Conservation (phyloP, 2,797 vertebrate genomes). For the Vultur gryphus region DNA sequence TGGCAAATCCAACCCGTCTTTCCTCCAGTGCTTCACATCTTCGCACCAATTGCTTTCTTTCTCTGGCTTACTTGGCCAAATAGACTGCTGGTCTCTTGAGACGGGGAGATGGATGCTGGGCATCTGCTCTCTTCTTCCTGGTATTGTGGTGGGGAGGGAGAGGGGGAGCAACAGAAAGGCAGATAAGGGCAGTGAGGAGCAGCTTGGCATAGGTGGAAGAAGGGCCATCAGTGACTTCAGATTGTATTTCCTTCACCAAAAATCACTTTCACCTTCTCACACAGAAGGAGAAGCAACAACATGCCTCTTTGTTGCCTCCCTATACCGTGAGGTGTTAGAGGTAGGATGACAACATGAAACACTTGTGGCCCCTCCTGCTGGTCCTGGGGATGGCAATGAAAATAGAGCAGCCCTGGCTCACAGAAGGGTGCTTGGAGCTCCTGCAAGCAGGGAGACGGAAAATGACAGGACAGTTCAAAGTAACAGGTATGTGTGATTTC, state of each 20-base stretch:
- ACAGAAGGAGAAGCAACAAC: neutral
- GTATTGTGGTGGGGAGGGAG: neutral
- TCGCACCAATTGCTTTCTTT: neutral
- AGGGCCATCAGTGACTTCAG: neutral
- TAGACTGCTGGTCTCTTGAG: neutral
- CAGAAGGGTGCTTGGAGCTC: constrained; percentile 17
- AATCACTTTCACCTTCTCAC: neutral
- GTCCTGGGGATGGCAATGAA: neutral
- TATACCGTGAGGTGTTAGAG: neutral
- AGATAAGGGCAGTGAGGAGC: neutral
- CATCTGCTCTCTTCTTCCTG: neutral
- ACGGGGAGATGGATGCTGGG: neutral
- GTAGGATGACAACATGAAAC: neutral
- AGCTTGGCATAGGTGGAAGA: neutral
- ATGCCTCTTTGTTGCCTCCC: neutral
- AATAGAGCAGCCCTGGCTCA: constrained; percentile 8
- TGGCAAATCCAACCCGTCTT: constrained; percentile 8
- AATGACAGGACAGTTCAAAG: constrained; percentile 34
- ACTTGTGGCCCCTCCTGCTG: constrained; percentile 1
- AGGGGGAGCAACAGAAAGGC: neutral
- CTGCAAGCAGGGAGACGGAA: constrained; percentile 1
- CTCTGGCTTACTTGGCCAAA: neutral
- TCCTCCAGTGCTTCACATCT: neutral
- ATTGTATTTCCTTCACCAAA: neutral
- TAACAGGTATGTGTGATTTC: constrained; percentile 56